Percentiles rank a stretch among this genome's conserved stretches.
These are phyloP conservation scores for Synodontis membranacea DNA, from an alignment of 2,113 vertebrate species.

Conservation along the genomic window DNA sequence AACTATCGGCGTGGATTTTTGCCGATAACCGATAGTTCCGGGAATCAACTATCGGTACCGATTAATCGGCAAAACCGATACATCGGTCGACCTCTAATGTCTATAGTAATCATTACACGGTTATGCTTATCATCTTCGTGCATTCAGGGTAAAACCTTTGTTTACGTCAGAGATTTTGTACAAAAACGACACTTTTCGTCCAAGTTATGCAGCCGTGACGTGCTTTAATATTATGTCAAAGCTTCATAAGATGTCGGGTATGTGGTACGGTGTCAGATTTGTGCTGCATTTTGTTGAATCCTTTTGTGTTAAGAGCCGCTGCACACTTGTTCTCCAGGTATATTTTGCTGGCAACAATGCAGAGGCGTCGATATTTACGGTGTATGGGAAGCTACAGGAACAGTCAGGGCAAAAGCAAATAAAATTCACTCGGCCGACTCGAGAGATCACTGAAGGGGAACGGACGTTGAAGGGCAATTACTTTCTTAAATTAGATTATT, in stretches of 20 bases:
- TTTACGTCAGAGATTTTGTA: neutral
- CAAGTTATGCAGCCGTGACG: neutral
- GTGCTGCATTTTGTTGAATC: neutral
- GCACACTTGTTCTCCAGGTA: neutral
- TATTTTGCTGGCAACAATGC: too few species aligned
- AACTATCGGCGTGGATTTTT: too few species aligned
- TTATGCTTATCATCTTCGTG: neutral
- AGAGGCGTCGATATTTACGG: neutral
- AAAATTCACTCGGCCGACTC: neutral
- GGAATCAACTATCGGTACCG: too few species aligned
- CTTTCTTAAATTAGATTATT: neutral
- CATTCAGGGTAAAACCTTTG: neutral
- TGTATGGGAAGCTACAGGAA: neutral
- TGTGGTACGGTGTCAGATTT: neutral
- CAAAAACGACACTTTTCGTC: neutral
- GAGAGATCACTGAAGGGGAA: neutral
- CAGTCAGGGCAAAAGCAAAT: neutral
- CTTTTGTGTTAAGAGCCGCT: neutral
- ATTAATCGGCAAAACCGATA: too few species aligned
- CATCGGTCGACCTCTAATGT: too few species aligned
- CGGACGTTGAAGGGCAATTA: too few species aligned
- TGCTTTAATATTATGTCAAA: neutral
- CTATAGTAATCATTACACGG: neutral
- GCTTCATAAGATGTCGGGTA: too few species aligned
- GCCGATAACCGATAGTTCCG: too few species aligned